Evolutionary conservation across 2,888 invertebrate species (phyloP), one percentile per base, ranked within the genome.

Genomic region (Andrena minutula): DNA sequence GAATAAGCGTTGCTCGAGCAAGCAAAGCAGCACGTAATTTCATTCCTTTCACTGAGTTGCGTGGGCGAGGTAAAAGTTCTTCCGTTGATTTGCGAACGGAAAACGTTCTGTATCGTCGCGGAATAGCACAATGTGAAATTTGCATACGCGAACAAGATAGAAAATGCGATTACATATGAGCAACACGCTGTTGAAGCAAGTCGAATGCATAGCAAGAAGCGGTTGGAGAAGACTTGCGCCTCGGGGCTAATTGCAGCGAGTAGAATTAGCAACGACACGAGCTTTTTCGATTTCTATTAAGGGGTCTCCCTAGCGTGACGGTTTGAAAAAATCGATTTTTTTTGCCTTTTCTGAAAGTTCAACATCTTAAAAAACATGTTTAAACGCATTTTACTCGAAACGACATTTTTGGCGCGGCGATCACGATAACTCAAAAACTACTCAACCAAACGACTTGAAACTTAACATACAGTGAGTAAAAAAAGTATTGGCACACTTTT

Each of bases 11-110:
- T 23, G 10, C 23, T 56, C 10, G 28, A 73, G 58, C 41, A 65
- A 77, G 73, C 16, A 41, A 73, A 58, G 58, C 28, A 16, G n/a
- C 26, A 2, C 30, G 35, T 23, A 47, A 68, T 72, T 75, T 66
- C 69, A 71, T 75, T 41, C 61, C 71, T 75, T 71, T 58, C 64
- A 70, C 70, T 51, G 61, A 23, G 41, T 6, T 53, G 70, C 58
- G 79, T 82, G 79, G 82, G 71, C 68, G 82, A 75, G 35, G 66
- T 79, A 82, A 79, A 75, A 82, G 73, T 75, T 75, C 58, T 66
- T 79, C 61, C 75, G 32, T 64, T 68, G 53, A 68, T 68, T 66
- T 28, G 35, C 12, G 32, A 60, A 53, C n/a, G 35, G 49, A 70
- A 79, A 82, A 65, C 20, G 53, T 74, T 32, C 20, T 26, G 10